A percentile compares a stretch with the other conserved stretches of the same genome.
phyloP scores from a whole-genome alignment of 2,797 vertebrate species.

The Onychomys torridus region DNA sequence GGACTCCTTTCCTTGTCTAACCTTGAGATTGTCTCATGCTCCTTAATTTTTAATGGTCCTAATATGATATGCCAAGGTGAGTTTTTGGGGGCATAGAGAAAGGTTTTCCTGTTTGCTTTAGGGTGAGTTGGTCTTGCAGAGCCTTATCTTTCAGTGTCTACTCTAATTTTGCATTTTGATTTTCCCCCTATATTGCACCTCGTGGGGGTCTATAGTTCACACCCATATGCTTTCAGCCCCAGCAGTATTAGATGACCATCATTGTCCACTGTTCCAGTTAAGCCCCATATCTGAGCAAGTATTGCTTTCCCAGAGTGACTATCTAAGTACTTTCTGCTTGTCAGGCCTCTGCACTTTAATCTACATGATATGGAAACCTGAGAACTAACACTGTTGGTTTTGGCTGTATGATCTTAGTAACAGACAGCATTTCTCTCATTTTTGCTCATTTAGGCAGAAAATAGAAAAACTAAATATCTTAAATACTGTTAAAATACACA shows the following conservation, averaged over 20 bases:
- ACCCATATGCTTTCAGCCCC: not conserved
- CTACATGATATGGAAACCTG: not conserved
- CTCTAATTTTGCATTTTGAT: not conserved
- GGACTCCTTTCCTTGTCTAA: not conserved
- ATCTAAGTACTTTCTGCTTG: not conserved
- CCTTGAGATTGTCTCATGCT: not conserved
- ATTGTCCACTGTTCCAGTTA: not conserved
- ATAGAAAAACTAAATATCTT: slow-evolving; percentile 19
- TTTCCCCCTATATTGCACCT: not conserved
- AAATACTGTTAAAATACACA: not conserved
- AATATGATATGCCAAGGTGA: not conserved
- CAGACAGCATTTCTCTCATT: not conserved
- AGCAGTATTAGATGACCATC: not conserved
- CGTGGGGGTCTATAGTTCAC: not conserved
- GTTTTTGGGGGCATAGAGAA: not conserved
- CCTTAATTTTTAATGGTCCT: not conserved
- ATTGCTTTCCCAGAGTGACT: not conserved
- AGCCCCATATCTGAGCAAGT: not conserved
- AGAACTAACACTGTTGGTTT: not conserved
- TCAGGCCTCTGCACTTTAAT: not conserved
- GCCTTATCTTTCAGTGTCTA: not conserved
- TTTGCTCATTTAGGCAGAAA: not conserved
- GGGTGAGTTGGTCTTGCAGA: not conserved
- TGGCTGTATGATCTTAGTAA: not conserved
- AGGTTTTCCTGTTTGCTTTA: slow-evolving; percentile 3